Percentiles rank a stretch among this genome's conserved stretches.
phyloP scores from a whole-genome alignment of 2,797 vertebrate species.

The Falco biarmicus region DNA sequence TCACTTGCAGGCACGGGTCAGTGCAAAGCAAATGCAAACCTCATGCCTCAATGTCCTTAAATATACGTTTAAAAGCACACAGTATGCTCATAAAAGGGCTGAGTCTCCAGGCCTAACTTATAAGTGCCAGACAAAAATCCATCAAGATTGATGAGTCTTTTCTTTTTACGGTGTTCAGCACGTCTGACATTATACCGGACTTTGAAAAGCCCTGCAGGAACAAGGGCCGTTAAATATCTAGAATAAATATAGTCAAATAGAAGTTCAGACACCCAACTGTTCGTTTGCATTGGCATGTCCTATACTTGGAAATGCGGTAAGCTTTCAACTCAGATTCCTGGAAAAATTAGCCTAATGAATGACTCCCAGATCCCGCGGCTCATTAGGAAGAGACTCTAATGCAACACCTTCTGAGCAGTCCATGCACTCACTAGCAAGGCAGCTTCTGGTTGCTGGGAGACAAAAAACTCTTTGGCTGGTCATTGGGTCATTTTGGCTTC shows the following conservation, averaged over 20 bases:
- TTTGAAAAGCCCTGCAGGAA: conserved; percentile 20
- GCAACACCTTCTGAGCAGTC: neutral
- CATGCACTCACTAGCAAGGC: accelerated
- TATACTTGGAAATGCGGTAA: neutral
- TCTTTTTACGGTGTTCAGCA: neutral
- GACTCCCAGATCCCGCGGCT: neutral
- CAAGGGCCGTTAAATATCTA: neutral
- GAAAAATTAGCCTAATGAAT: conserved; percentile 17
- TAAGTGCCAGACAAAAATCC: conserved; percentile 56
- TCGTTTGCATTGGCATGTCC: neutral
- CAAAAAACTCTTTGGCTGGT: neutral
- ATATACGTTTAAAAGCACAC: conserved; percentile 17
- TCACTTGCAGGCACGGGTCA: neutral
- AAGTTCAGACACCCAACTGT: neutral
- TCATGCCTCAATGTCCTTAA: conserved; percentile 9
- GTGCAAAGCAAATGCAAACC: conserved; percentile 39
- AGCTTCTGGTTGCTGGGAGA: neutral
- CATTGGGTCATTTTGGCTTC: neutral
- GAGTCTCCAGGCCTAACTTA: conserved; percentile 7
- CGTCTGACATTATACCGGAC: neutral
- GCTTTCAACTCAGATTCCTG: conserved; percentile 50
- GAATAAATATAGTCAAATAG: conserved; percentile 33
- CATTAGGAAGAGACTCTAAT: neutral
- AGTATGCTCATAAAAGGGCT: conserved; percentile 33
- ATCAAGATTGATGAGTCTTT: neutral